A percentile compares a stretch with the other conserved stretches of the same genome.
Conservation (phyloP, 2,113 vertebrate species). For the Oxyura jamaicensis region DNA sequence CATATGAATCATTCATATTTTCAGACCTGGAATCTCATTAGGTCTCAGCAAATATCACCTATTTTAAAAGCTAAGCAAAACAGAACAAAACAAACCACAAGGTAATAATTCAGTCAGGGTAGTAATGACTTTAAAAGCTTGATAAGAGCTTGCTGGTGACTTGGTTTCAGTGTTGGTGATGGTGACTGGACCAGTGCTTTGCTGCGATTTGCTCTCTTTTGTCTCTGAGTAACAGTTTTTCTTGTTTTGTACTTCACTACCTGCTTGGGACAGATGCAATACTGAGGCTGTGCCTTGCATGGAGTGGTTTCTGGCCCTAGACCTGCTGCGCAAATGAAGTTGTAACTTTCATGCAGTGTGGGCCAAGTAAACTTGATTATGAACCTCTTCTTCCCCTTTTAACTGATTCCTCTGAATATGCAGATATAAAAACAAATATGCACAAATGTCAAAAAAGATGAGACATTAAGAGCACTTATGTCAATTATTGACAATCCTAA, state of each 20-base stretch:
- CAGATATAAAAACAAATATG: not conserved
- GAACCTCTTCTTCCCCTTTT: not conserved
- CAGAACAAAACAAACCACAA: not conserved
- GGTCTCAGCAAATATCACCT: not conserved
- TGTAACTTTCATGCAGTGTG: not conserved
- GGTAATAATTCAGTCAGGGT: not conserved
- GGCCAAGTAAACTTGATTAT: not conserved
- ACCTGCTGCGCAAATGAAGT: not conserved
- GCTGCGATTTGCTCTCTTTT: not conserved
- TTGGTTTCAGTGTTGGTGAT: not conserved
- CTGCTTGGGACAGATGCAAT: fast-evolving
- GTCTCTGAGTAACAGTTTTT: not conserved
- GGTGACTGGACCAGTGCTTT: not conserved
- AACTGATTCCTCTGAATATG: not conserved
- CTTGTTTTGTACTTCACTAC: not conserved
- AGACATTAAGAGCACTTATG: not conserved
- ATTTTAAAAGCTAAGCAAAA: not conserved
- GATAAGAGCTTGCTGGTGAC: not conserved
- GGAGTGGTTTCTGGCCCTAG: not conserved
- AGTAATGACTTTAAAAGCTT: not conserved
- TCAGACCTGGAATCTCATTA: not conserved
- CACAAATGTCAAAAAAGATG: not conserved
- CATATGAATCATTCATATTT: not conserved
- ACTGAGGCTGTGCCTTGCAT: not conserved
- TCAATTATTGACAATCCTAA: not conserved